Conservation (phyloP, 2,797 vertebrate species). For the Sandelia bainsii region DNA sequence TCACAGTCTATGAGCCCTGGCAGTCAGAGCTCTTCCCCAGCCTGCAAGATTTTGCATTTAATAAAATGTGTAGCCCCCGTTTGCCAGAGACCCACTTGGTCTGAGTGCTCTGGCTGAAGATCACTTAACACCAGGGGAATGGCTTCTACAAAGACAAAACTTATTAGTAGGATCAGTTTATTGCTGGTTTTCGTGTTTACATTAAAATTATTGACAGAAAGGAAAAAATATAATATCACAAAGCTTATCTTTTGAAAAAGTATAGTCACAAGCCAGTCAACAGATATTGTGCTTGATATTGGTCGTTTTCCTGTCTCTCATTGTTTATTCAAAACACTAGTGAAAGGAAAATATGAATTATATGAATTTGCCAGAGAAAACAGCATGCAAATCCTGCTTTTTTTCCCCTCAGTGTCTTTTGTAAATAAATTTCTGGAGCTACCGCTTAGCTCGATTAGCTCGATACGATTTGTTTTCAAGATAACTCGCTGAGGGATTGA, state of each 20-base stretch:
- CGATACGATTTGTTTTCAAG: slow-evolving; percentile 32
- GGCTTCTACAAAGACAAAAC: not conserved
- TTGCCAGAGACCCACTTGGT: slow-evolving; percentile 65
- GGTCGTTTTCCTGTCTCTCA: slow-evolving; percentile 1
- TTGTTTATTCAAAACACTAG: slow-evolving; percentile 9
- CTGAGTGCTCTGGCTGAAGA: slow-evolving; percentile 55
- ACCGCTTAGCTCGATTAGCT: slow-evolving; percentile 11
- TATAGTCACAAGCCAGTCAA: not conserved
- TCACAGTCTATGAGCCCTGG: slow-evolving; percentile 39
- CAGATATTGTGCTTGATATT: not conserved
- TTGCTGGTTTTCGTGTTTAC: not conserved
- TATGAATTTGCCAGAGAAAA: slow-evolving; percentile 1
- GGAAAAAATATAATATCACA: slow-evolving; percentile 1
- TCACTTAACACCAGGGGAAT: slow-evolving; percentile 29
- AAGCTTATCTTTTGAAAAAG: not conserved
- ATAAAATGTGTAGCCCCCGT: slow-evolving; percentile 64
- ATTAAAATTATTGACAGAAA: not conserved
- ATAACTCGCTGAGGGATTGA: slow-evolving; percentile 18
- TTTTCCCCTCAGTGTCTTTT: slow-evolving; percentile 10
- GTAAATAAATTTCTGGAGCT: slow-evolving; percentile 35
- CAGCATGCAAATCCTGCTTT: slow-evolving; percentile 15
- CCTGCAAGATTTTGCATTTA: slow-evolving; percentile 56
- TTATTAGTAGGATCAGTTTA: not conserved
- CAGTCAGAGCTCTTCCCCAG: slow-evolving; percentile 40
- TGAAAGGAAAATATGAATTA: slow-evolving; percentile 19